Conservation (phyloP, 2,797 vertebrate genomes). For the Babyrousa celebensis region DNA sequence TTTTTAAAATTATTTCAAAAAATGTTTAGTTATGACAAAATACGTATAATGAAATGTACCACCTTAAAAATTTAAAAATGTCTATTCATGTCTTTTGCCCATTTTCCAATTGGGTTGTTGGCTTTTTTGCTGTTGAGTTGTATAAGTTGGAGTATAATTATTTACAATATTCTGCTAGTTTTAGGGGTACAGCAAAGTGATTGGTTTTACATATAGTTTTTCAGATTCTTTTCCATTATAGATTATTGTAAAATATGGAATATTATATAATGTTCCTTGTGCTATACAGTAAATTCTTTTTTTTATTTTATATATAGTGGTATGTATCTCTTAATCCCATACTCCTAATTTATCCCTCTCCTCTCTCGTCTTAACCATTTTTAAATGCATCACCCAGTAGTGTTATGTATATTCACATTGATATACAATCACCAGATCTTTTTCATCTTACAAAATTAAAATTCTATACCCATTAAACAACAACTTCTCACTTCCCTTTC, state of each 20-base stretch:
- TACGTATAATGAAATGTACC: not conserved
- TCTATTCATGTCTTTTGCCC: no score
- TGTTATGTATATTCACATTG: constrained; percentile 10
- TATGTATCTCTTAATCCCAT: not conserved
- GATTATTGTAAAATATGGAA: not conserved
- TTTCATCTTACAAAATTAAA: constrained; percentile 27
- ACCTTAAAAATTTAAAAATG: not conserved
- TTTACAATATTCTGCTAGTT: not conserved
- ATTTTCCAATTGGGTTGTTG: no score
- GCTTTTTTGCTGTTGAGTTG: no score
- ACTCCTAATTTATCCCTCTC: not conserved
- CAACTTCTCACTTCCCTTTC: not conserved
- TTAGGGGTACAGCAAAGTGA: not conserved
- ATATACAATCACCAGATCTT: not conserved
- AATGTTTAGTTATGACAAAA: not conserved
- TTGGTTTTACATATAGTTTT: not conserved
- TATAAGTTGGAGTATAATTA: not conserved
- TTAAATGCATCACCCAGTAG: not conserved
- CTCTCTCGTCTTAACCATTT: not conserved
- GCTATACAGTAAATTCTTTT: not conserved
- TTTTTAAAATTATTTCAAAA: not conserved
- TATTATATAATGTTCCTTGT: not conserved
- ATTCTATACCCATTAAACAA: not conserved
- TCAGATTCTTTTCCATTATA: not conserved
- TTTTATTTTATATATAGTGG: not conserved